Evolutionary conservation across 2,797 vertebrate species (phyloP), one percentile per base, ranked within the genome.

Genomic region (Gymnocypris eckloni): DNA sequence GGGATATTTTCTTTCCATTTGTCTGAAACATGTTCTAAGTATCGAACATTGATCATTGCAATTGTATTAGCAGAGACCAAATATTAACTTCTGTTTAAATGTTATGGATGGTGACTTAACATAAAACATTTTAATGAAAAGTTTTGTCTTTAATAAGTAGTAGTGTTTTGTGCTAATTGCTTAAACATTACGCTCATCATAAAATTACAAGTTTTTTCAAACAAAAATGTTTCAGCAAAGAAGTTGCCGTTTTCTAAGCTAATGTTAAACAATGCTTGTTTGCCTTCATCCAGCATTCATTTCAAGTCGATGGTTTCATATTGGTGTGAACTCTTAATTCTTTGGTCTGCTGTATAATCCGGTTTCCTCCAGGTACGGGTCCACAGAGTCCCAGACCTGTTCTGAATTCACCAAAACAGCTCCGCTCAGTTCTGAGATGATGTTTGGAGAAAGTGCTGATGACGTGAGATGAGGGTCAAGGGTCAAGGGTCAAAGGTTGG

Each of bases 401-500:
- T 45, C 56, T 6, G 7, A 6, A 11, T 45, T 75, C 54, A 5
- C 18, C 1, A 33, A 45, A 48, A 50, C 80, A 54, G 50, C 37
- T 76, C 39, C 4, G 37, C 39, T 56, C 33, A 22, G 48, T 41
- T 39, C 25, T 13, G 1, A 79, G 39, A 10, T 13, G 79, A 50
- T 7, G 22, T 37, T 25, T 64, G 18, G 48, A 43, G 33, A 84
- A 50, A 7, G 5, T 75, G 82, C n/a, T 12, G 25, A 50, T 67
- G 7, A 41, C 25, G 7, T 13, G 61, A 73, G 64, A 80, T 41
- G 28, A 87, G 52, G 59, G 45, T 79, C 73, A 85, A 33, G 82
- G 87, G 75, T 82, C 82, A 2, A 0, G 0, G 88, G 89, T 96
- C 90, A 98, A 90, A 97, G 94, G 85, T 98, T 97, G 83, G 98